A percentile compares a stretch with the other conserved stretches of the same genome.
These are phyloP conservation scores for Hippoglossus stenolepis DNA, from an alignment of 2,113 vertebrate species.

Conservation along the genomic window DNA sequence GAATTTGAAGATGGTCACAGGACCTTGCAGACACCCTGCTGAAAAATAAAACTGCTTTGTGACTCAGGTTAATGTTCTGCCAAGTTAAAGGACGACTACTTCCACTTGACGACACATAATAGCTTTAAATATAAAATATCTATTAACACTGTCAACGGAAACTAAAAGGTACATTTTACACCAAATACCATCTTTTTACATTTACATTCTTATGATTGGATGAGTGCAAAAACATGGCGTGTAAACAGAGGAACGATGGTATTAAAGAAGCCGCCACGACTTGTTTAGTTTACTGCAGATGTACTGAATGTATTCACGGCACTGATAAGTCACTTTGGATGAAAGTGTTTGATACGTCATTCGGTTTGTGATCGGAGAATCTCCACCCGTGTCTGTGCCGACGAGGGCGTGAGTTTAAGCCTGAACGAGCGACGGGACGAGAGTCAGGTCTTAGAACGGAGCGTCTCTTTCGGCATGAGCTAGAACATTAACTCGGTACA, in stretches of 20 bases:
- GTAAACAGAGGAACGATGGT: neutral
- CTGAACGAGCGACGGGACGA: too few relatives aligned
- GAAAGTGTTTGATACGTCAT: neutral
- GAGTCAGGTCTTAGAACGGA: neutral
- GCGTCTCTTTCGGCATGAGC: slow-evolving; percentile 9
- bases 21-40: slow-evolving; percentile 22
- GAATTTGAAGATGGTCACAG: neutral
- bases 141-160: slow-evolving; percentile 53
- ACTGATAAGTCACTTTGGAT: neutral
- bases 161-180: slow-evolving; percentile 55
- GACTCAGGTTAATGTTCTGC: slow-evolving; percentile 13
- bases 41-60: neutral
- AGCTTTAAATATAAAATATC: slow-evolving; percentile 66
- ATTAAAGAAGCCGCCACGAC: slow-evolving; percentile 6
- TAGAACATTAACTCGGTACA: slow-evolving; percentile 47
- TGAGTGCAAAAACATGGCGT: slow-evolving; percentile 42
- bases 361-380: slow-evolving; percentile 31
- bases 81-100: slow-evolving; percentile 35
- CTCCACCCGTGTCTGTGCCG: slow-evolving; percentile 58
- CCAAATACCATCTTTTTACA: slow-evolving; percentile 35
- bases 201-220: slow-evolving; percentile 62
- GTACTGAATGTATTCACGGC: neutral
- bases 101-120: slow-evolving; percentile 53
- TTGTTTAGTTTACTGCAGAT: slow-evolving; percentile 22
- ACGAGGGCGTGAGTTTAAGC: neutral